These are phyloP conservation scores for Eristalinus sepulchralis DNA, from an alignment of 2,888 invertebrate species.

Conservation along the genomic window DNA sequence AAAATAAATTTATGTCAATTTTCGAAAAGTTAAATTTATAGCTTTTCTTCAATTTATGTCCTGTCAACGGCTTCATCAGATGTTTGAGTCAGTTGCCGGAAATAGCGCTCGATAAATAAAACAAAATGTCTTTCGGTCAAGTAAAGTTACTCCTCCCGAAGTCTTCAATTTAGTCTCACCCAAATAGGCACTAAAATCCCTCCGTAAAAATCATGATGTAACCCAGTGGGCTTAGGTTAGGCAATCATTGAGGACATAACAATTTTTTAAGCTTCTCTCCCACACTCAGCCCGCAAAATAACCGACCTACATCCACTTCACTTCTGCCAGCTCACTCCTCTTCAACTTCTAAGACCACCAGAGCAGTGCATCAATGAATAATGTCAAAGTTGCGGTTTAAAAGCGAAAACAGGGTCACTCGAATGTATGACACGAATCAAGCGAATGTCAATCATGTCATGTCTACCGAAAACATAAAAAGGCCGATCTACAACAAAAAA, in stretches of 20 bases:
- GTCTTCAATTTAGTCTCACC: neutral
- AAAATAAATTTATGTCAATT: neutral
- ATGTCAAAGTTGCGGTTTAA: constrained; percentile 58
- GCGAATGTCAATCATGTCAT: constrained; percentile 52
- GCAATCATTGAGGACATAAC: neutral
- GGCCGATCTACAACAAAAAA: constrained; percentile 7
- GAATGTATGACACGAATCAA: constrained; percentile 26
- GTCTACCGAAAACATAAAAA: constrained; percentile 13
- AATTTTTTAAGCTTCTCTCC: neutral
- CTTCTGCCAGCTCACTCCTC: too few relatives aligned
- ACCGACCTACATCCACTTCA: neutral
- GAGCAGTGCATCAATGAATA: neutral
- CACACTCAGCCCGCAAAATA: neutral
- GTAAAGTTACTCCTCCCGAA: neutral
- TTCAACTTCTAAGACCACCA: neutral
- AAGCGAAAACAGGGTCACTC: constrained; percentile 36
- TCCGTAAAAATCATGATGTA: neutral
- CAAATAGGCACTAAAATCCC: neutral
- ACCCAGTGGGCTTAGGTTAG: neutral
- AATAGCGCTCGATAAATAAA: neutral
- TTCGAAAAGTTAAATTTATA: neutral
- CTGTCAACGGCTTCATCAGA: neutral
- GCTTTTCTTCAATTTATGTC: neutral
- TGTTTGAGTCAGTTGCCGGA: neutral
- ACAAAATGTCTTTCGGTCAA: neutral